phyloP scores from a whole-genome alignment of 1,140 invertebrate species.

The Microplitis demolitor region DNA sequence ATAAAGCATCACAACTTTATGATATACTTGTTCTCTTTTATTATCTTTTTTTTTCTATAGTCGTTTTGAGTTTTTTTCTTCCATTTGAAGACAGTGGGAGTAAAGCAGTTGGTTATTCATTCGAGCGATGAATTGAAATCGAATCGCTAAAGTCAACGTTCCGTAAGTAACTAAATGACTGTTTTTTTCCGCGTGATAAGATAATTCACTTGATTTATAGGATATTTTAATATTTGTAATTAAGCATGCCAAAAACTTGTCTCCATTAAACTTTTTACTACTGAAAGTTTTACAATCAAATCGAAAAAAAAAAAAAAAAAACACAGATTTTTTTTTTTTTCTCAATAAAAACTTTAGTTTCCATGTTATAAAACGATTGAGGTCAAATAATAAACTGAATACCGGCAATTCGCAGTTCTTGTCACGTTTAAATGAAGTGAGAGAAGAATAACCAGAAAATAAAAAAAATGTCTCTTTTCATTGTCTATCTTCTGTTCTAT shows the following conservation, averaged over 20 bases:
- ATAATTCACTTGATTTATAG: neutral
- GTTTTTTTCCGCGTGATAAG: conserved; percentile 13
- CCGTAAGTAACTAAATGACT: conserved; percentile 22
- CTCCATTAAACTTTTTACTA: neutral
- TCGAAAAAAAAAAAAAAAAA: neutral
- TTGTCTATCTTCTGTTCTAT: too few relatives aligned
- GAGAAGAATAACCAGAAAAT: neutral
- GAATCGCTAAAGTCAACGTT: conserved; percentile 22
- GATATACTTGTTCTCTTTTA: neutral
- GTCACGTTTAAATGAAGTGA: neutral
- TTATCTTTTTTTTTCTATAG: neutral
- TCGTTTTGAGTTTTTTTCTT: neutral
- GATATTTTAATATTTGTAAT: neutral
- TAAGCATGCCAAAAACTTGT: neutral
- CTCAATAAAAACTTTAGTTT: neutral
- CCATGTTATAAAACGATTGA: neutral
- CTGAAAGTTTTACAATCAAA: neutral
- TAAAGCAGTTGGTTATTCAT: conserved; percentile 24
- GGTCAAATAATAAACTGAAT: neutral
- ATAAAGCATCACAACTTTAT: conserved; percentile 14
- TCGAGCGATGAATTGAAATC: conserved; percentile 23
- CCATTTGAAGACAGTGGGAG: neutral
- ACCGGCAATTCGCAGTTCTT: neutral
- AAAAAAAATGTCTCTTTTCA: neutral
- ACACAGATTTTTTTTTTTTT: neutral